Evolutionary conservation across 2,888 invertebrate genomes (phyloP).

Genomic region (Mimachlamys varia): DNA sequence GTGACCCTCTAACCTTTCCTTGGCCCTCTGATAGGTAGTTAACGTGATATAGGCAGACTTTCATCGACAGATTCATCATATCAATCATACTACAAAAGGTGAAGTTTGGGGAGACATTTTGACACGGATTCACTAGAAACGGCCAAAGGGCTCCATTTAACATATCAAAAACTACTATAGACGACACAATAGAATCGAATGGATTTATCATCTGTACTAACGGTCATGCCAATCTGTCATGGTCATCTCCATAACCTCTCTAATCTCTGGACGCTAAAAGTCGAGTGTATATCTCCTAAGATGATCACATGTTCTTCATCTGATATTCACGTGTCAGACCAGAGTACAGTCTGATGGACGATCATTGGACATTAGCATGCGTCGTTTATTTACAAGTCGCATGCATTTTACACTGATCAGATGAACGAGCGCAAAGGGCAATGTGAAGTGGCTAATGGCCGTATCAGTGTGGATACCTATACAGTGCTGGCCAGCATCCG

Average conservation of each 20-base stretch:
- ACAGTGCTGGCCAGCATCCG: not conserved
- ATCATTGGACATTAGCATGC: not conserved
- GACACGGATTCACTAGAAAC: not conserved
- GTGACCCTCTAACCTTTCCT: not conserved
- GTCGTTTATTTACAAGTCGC: not conserved
- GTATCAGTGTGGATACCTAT: not conserved
- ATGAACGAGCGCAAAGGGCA: not conserved
- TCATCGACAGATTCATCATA: not conserved
- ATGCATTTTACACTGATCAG: constrained; percentile 21
- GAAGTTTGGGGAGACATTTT: not conserved
- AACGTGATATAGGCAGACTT: not conserved
- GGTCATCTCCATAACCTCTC: not conserved
- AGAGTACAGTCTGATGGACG: not conserved
- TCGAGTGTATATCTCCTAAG: not conserved
- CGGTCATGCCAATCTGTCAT: not conserved
- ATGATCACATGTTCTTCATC: not conserved
- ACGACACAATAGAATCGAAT: not conserved
- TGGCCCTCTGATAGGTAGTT: not conserved
- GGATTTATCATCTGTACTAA: not conserved
- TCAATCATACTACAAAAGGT: not conserved
- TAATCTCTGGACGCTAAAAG: not conserved
- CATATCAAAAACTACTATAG: not conserved
- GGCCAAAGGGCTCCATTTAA: not conserved
- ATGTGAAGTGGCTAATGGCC: constrained; percentile 3
- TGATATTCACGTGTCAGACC: not conserved